phyloP scores from a whole-genome alignment of 2,888 invertebrate genomes.

The Drosophila imparisetae region DNA sequence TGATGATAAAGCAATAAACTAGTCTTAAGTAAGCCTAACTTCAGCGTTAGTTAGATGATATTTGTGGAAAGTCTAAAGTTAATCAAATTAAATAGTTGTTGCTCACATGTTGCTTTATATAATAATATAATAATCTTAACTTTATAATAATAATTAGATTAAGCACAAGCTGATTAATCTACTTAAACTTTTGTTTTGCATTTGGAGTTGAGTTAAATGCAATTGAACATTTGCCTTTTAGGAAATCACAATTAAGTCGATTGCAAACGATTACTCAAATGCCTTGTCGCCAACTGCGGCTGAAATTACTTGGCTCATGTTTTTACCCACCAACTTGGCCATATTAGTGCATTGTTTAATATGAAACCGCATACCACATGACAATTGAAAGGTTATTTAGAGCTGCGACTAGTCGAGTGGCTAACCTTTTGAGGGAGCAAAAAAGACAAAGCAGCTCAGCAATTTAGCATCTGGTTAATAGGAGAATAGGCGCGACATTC shows the following conservation, averaged over 20 bases:
- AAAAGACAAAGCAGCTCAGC: conserved; percentile 9
- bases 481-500: conserved; percentile 77
- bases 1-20: background rate
- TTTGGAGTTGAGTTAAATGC: background rate
- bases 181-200: background rate
- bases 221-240: background rate
- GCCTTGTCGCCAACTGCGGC: background rate
- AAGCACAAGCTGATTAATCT: background rate
- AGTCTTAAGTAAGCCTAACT: background rate
- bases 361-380: conserved; percentile 30
- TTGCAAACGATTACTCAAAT: background rate
- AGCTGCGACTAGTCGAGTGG: background rate
- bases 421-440: conserved; percentile 35
- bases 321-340: background rate
- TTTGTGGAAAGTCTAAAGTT: background rate
- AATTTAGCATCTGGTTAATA: conserved; percentile 76
- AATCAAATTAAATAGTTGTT: background rate
- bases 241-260: background rate
- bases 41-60: background rate
- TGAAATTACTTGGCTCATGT: background rate
- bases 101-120: background rate
- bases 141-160: background rate
- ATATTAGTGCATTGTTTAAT: conserved; percentile 19
- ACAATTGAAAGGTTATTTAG: conserved; percentile 48
- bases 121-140: background rate